Evolutionary conservation across 2,888 invertebrate species (phyloP).

Genomic region (Ernsta delagoae): DNA sequence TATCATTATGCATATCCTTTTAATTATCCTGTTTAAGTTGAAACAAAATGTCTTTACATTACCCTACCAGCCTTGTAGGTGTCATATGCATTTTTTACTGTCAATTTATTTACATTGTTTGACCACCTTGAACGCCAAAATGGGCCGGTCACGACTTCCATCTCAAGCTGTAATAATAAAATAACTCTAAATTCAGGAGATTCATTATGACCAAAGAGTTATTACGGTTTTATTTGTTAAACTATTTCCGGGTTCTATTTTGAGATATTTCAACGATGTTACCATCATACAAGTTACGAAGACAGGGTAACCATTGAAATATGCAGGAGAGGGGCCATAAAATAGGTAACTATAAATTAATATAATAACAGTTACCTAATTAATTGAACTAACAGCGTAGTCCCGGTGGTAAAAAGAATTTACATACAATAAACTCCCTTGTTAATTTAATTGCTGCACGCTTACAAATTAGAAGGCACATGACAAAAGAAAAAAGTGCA

Average conservation of each 20-base stretch:
- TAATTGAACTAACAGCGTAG: not conserved
- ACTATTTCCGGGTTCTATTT: slow-evolving; percentile 22
- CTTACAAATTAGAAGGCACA: slow-evolving; percentile 39
- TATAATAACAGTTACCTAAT: not conserved
- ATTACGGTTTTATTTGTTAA: not conserved
- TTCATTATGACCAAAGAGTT: slow-evolving; percentile 11
- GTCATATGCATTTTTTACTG: slow-evolving; percentile 58
- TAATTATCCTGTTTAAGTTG: too few species aligned
- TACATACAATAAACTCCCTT: slow-evolving; percentile 34
- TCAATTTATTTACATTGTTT: slow-evolving; percentile 58
- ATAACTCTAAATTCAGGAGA: slow-evolving; percentile 18
- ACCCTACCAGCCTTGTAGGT: slow-evolving; percentile 58
- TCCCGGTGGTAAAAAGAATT: slow-evolving; percentile 7
- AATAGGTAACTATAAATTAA: not conserved
- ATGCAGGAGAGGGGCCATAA: not conserved
- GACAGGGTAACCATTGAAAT: too few species aligned
- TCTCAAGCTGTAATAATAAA: slow-evolving; percentile 26
- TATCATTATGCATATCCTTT: too few species aligned
- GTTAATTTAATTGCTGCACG: slow-evolving; percentile 36
- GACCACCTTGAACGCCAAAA: slow-evolving; percentile 65
- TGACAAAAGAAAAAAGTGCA: slow-evolving; percentile 39
- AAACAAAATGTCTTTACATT: not conserved
- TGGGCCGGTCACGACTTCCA: slow-evolving; percentile 67
- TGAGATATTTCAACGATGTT: slow-evolving; percentile 6
- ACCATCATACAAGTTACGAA: too few species aligned